Conservation (phyloP, 2,888 invertebrate genomes). For the Xestia c-nigrum region DNA sequence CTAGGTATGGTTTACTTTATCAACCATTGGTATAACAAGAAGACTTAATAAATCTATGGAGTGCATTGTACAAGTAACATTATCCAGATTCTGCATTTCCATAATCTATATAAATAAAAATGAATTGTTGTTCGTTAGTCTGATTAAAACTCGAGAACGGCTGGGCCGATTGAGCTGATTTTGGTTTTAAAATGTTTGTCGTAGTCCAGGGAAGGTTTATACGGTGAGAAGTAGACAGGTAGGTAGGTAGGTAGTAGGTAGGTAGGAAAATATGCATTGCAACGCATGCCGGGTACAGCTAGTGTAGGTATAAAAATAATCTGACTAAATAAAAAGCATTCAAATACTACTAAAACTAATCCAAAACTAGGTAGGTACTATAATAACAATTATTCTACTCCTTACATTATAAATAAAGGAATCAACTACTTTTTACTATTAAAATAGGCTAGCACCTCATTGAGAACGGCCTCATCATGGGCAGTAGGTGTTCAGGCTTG, state of each 20-base stretch:
- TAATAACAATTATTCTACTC: background rate
- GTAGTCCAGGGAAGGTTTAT: too few species aligned
- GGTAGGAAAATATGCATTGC: too few species aligned
- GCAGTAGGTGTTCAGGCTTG: constrained; percentile 85
- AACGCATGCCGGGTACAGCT: too few species aligned
- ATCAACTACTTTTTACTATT: background rate
- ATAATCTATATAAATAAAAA: too few species aligned
- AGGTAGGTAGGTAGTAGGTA: too few species aligned
- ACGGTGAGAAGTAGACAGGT: too few species aligned
- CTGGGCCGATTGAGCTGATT: too few species aligned
- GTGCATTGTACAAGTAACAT: background rate
- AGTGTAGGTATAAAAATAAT: background rate
- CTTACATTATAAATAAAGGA: background rate
- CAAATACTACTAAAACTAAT: background rate
- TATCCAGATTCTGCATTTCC: background rate
- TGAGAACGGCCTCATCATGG: constrained; percentile 89
- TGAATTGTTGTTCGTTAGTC: too few species aligned
- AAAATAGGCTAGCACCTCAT: constrained; percentile 79
- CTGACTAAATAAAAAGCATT: background rate
- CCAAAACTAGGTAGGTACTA: background rate
- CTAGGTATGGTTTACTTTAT: background rate
- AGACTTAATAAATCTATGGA: background rate
- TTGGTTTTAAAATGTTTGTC: too few species aligned
- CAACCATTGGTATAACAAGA: background rate
- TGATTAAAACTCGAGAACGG: too few species aligned